phyloP scores from a whole-genome alignment of 1,140 invertebrate genomes.

The Plectrocnemia conspersa region DNA sequence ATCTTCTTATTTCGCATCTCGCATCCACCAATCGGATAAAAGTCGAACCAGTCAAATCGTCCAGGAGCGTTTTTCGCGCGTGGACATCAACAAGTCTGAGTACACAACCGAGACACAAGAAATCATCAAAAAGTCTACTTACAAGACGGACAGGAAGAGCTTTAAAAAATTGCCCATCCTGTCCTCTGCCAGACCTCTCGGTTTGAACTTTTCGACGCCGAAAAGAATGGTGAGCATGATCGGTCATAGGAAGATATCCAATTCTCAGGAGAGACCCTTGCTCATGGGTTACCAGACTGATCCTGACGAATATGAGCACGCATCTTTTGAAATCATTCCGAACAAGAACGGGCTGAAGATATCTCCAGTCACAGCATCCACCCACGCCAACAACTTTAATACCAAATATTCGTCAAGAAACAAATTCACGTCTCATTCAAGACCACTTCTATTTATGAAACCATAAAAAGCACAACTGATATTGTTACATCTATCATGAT shows the following conservation, averaged over 20 bases:
- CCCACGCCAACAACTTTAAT: not conserved
- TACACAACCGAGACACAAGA: not conserved
- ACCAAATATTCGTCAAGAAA: slow-evolving; percentile 22
- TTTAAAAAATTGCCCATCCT: slow-evolving; percentile 31
- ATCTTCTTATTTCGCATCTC: slow-evolving; percentile 18
- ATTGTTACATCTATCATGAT: too few species aligned
- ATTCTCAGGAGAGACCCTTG: slow-evolving; percentile 34
- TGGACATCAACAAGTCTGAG: not conserved
- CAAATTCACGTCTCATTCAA: slow-evolving; percentile 28
- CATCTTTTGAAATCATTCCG: slow-evolving; percentile 33
- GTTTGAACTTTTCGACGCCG: slow-evolving; percentile 31
- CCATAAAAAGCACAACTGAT: too few species aligned
- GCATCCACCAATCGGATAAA: slow-evolving; percentile 13
- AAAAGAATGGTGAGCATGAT: slow-evolving; percentile 32
- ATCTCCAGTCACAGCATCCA: slow-evolving; percentile 26
- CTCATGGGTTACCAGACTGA: slow-evolving; percentile 32
- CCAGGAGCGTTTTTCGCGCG: too few species aligned
- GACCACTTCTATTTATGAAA: slow-evolving; percentile 33
- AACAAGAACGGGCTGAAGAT: slow-evolving; percentile 34
- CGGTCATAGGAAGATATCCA: slow-evolving; percentile 30
- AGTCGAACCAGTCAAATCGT: slow-evolving; percentile 14
- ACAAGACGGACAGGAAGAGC: slow-evolving; percentile 22
- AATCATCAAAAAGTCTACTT: slow-evolving; percentile 17
- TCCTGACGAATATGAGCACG: slow-evolving; percentile 28
- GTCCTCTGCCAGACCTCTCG: slow-evolving; percentile 28